A percentile compares a stretch with the other conserved stretches of the same genome.
Conservation (phyloP, 1,140 invertebrate species). For the Chlorops oryzae region DNA sequence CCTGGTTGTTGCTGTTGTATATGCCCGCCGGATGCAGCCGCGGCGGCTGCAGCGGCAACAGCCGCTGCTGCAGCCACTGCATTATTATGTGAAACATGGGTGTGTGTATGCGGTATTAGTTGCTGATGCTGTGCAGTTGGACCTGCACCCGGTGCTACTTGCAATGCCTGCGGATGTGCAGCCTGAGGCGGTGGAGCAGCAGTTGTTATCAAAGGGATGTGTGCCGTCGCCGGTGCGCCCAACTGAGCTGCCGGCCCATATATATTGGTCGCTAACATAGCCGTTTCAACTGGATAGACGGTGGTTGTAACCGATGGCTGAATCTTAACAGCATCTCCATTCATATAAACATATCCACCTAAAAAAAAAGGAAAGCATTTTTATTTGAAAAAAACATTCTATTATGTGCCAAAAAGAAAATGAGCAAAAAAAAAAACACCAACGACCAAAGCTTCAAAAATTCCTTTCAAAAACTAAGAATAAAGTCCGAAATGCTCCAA, state of each 20-base stretch:
- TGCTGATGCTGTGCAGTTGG: slow-evolving; percentile 13
- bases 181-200: slow-evolving; percentile 24
- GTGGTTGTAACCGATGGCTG: slow-evolving; percentile 27
- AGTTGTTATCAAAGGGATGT: slow-evolving; percentile 42
- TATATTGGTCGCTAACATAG: slow-evolving; percentile 44
- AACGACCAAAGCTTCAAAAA: neutral
- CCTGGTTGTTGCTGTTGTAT: slow-evolving; percentile 1
- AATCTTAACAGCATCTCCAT: slow-evolving; percentile 45
- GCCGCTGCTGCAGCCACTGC: slow-evolving; percentile 16
- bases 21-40: slow-evolving; percentile 9
- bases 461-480: too few relatives aligned
- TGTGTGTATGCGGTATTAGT: slow-evolving; percentile 11
- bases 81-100: slow-evolving; percentile 13
- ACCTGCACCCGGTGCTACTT: slow-evolving; percentile 13
- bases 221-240: slow-evolving; percentile 38
- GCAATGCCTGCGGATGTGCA: slow-evolving; percentile 25
- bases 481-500: too few relatives aligned
- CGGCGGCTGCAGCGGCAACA: slow-evolving; percentile 6
- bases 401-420: slow-evolving; percentile 1
- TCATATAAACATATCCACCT: slow-evolving; percentile 47
- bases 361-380: slow-evolving; percentile 3
- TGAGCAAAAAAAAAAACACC: neutral
- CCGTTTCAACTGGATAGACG: slow-evolving; percentile 45
- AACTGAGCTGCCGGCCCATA: slow-evolving; percentile 40
- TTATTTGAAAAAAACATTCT: slow-evolving; percentile 3